Conservation (phyloP, 2,797 vertebrate species). For the Sebastes cheni region DNA sequence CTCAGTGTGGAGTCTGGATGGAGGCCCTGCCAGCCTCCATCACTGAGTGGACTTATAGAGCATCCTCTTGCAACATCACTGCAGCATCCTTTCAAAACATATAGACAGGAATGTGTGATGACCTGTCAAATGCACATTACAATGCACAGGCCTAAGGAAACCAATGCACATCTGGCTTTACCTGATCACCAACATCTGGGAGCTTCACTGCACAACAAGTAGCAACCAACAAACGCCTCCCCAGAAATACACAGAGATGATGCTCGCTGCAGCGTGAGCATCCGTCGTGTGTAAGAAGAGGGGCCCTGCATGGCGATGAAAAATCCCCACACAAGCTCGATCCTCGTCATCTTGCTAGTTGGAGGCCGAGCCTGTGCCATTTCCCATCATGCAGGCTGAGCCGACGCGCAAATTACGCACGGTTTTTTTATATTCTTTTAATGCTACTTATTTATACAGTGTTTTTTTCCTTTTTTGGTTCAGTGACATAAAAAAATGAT, state of each 20-base stretch:
- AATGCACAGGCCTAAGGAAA: background rate
- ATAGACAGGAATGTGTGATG: background rate
- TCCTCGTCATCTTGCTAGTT: slow-evolving; percentile 45
- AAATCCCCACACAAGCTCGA: slow-evolving; percentile 6
- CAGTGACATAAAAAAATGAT: background rate
- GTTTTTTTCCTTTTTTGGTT: background rate
- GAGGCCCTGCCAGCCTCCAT: slow-evolving; percentile 27
- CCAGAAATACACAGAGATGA: background rate
- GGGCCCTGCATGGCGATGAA: slow-evolving; percentile 9
- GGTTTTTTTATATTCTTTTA: accelerated
- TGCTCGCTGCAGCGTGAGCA: slow-evolving; percentile 8
- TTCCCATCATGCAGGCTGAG: slow-evolving; percentile 43
- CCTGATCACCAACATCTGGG: slow-evolving; percentile 23
- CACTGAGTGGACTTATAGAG: slow-evolving; percentile 1
- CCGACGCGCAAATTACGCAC: background rate
- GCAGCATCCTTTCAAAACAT: slow-evolving; percentile 51
- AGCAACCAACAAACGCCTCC: background rate
- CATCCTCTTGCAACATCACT: slow-evolving; percentile 57
- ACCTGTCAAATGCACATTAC: background rate
- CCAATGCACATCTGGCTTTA: slow-evolving; percentile 26
- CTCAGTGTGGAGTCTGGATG: slow-evolving; percentile 11
- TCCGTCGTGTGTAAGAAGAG: slow-evolving; percentile 33
- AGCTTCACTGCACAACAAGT: slow-evolving; percentile 12
- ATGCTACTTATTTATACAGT: accelerated
- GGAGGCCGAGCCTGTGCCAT: slow-evolving; percentile 61